Conservation (phyloP, 2,113 vertebrate genomes). For the Spea bombifrons region DNA sequence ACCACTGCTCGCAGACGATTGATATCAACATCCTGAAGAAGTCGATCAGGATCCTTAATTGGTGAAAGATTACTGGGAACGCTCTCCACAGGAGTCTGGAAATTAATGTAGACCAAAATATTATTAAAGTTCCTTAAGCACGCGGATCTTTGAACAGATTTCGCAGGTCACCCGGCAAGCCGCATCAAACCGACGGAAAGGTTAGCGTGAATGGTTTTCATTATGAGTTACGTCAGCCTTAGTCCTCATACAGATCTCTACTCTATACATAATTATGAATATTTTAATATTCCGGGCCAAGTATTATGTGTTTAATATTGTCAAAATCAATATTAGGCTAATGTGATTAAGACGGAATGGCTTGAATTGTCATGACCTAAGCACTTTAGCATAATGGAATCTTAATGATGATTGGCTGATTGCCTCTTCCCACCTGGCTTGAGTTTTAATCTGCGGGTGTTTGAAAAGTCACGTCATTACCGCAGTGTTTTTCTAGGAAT, state of each 20-base stretch:
- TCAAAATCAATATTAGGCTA: too few relatives aligned
- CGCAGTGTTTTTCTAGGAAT: conserved; percentile 39
- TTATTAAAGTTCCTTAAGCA: background rate
- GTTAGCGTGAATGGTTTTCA: too few relatives aligned
- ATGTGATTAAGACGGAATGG: background rate
- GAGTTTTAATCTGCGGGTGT: conserved; percentile 30
- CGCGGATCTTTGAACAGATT: too few relatives aligned
- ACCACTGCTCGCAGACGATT: conserved; percentile 93
- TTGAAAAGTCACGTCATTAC: conserved; percentile 4
- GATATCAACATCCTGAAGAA: conserved; percentile 95
- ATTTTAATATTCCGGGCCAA: too few relatives aligned
- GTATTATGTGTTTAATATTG: too few relatives aligned
- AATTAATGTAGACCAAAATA: conserved; percentile 50
- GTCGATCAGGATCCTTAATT: conserved; percentile 89
- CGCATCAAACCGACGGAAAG: too few relatives aligned
- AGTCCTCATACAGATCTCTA: too few relatives aligned
- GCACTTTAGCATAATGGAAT: background rate
- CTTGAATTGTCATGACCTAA: background rate
- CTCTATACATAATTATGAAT: too few relatives aligned
- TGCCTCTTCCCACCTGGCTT: conserved; percentile 16
- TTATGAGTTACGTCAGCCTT: too few relatives aligned
- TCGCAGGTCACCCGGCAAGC: too few relatives aligned
- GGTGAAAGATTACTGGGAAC: conserved; percentile 85
- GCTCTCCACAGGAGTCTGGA: conserved; percentile 78
- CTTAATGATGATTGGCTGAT: conserved; percentile 14